A percentile compares a stretch with the other conserved stretches of the same genome.
Evolutionary conservation across 30 jellyfish, hydroid and myxozoan species (phyloP).

Genomic region (Catostylus mosaicus): DNA sequence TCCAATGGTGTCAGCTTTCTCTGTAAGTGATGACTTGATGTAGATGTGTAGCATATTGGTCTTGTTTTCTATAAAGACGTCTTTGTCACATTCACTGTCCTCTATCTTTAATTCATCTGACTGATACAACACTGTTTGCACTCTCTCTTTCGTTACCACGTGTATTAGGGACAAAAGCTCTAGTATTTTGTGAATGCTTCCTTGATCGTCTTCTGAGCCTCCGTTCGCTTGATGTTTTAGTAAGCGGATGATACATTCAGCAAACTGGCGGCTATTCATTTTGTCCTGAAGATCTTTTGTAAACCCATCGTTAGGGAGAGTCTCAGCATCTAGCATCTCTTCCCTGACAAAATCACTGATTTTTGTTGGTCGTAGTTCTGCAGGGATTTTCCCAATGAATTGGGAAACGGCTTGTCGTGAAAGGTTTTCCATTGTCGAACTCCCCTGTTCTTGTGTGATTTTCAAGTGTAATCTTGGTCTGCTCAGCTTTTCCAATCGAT

Average conservation of each 20-base stretch:
- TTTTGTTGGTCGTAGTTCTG: conserved; percentile 32
- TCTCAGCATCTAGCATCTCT: conserved; percentile 7
- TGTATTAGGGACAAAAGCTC: not conserved
- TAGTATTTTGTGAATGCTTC: not conserved
- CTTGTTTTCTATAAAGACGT: conserved; percentile 7
- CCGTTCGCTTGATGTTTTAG: conserved; percentile 21
- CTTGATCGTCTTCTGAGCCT: not conserved
- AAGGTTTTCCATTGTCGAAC: not conserved
- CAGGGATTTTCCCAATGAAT: conserved; percentile 21
- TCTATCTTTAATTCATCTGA: conserved; percentile 1
- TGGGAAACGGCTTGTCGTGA: not conserved
- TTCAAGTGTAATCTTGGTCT: conserved; percentile 28
- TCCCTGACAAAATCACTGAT: conserved; percentile 55
- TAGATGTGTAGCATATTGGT: not conserved
- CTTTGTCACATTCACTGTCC: conserved; percentile 23
- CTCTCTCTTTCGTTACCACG: conserved; percentile 1
- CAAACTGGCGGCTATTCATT: conserved; percentile 17
- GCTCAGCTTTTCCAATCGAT: conserved; percentile 33
- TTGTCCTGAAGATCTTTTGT: conserved; percentile 40
- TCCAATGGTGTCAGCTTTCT: not conserved
- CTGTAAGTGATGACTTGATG: not conserved
- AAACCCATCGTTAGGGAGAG: conserved; percentile 42
- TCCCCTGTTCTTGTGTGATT: conserved; percentile 4
- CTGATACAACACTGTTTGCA: conserved; percentile 7
- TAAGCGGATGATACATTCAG: conserved; percentile 21